phyloP scores from a whole-genome alignment of 2,113 vertebrate species.

The Paramisgurnus dabryanus region DNA sequence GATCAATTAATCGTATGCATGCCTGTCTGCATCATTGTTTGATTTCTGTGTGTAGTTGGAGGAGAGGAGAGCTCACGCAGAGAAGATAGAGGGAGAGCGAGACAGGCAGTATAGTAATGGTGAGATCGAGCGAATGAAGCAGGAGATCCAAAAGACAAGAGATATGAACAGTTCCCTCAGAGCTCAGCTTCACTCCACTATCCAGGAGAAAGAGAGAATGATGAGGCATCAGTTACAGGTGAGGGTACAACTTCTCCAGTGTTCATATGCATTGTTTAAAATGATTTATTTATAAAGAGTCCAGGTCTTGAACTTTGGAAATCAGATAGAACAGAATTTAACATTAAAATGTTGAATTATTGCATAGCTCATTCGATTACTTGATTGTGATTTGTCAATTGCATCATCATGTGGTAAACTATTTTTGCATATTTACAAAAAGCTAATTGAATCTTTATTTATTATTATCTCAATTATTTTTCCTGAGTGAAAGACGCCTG shows the following conservation, averaged over 20 bases:
- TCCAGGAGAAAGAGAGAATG: conserved; percentile 68
- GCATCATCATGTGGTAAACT: too few species aligned
- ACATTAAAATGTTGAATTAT: too few species aligned
- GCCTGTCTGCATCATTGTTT: not conserved
- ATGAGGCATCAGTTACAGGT: conserved; percentile 84
- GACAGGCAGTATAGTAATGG: conserved; percentile 72
- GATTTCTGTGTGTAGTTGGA: conserved; percentile 60
- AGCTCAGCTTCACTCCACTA: conserved; percentile 70
- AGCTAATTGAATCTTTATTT: too few species aligned
- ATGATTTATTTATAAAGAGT: too few species aligned
- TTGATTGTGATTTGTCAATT: too few species aligned
- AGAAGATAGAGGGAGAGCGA: conserved; percentile 62
- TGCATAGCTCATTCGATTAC: too few species aligned
- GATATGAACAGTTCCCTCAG: conserved; percentile 81
- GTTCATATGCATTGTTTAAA: not conserved
- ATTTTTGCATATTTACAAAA: too few species aligned
- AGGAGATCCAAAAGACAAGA: conserved; percentile 79
- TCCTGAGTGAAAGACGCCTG: too few species aligned
- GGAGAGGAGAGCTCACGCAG: conserved; percentile 65
- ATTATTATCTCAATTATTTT: too few species aligned
- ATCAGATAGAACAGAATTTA: too few species aligned
- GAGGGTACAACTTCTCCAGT: not conserved
- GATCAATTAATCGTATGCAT: not conserved
- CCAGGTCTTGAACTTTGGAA: too few species aligned
- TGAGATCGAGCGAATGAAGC: conserved; percentile 81